These are phyloP conservation scores for Pteromalus puparum DNA, from an alignment of 1,140 invertebrate genomes.

Conservation along the genomic window DNA sequence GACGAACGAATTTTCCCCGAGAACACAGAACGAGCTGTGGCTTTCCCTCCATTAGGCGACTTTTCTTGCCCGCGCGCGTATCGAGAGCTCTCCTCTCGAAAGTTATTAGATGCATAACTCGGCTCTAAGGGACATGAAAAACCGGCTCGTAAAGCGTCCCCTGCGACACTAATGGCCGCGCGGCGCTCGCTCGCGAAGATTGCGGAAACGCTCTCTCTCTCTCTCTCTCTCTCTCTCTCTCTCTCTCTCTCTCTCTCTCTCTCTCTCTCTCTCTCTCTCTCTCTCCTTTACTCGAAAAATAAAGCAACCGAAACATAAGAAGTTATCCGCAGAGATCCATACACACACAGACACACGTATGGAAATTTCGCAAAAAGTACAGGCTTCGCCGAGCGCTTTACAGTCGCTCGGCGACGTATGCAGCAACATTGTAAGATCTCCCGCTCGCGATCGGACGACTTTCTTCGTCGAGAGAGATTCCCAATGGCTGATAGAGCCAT, in stretches of 20 bases:
- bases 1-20: background rate
- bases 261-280: no score
- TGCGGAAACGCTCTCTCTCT: slow-evolving; percentile 42
- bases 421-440: slow-evolving; percentile 6
- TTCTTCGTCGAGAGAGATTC: background rate
- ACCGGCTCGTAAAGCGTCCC: slow-evolving; percentile 53
- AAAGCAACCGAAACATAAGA: background rate
- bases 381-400: slow-evolving; percentile 31
- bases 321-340: background rate
- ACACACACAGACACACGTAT: background rate
- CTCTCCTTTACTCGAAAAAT: background rate
- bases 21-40: background rate
- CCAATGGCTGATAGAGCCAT: slow-evolving; percentile 9
- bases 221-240: no score
- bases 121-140: slow-evolving; percentile 49
- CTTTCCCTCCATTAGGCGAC: slow-evolving; percentile 40
- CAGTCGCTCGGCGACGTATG: background rate
- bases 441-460: slow-evolving; percentile 14
- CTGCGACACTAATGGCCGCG: slow-evolving; percentile 44
- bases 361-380: slow-evolving; percentile 48
- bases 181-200: slow-evolving; percentile 23
- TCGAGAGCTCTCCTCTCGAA: slow-evolving; percentile 23
- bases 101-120: slow-evolving; percentile 52
- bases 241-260: no score
- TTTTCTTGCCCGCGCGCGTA: slow-evolving; percentile 30